These are phyloP conservation scores for Lasaia peninsularis DNA, from an alignment of 1,140 invertebrate species.

Conservation along the genomic window DNA sequence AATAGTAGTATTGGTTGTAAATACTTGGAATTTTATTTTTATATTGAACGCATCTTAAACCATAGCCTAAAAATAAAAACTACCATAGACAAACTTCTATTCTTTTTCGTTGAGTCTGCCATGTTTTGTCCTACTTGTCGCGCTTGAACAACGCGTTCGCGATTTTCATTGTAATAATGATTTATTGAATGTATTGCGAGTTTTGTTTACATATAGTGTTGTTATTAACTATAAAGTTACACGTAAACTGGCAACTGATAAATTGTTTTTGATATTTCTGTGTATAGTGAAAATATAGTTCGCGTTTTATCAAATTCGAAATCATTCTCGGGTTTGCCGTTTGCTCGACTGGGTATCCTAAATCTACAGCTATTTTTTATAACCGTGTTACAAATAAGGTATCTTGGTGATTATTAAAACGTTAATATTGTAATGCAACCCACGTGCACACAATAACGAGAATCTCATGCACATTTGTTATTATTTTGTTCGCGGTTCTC, in stretches of 20 bases:
- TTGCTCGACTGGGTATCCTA: conserved; percentile 13
- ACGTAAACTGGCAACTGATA: conserved; percentile 47
- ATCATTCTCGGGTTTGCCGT: conserved; percentile 52
- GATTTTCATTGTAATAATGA: conserved; percentile 63
- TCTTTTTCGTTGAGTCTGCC: conserved; percentile 70
- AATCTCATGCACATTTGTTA: conserved; percentile 80
- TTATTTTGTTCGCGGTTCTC: conserved; percentile 79
- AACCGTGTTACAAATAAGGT: conserved; percentile 17
- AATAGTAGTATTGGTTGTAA: too few relatives aligned
- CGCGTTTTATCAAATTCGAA: conserved; percentile 66
- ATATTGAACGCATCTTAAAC: conserved; percentile 36
- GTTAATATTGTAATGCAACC: conserved; percentile 58
- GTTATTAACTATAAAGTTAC: conserved; percentile 52
- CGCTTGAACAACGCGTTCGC: conserved; percentile 73
- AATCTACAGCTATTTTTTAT: conserved; percentile 23
- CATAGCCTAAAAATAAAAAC: conserved; percentile 58
- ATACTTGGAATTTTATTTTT: too few relatives aligned
- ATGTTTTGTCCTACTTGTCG: conserved; percentile 78
- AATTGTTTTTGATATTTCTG: conserved; percentile 53
- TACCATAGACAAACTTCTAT: conserved; percentile 68
- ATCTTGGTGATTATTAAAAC: conserved; percentile 30
- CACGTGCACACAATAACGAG: conserved; percentile 74
- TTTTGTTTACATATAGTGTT: conserved; percentile 75
- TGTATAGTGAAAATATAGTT: conserved; percentile 60
- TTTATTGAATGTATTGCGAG: conserved; percentile 70